Evolutionary conservation across 2,888 invertebrate genomes (phyloP), one percentile per base, ranked within the genome.

Genomic region (Ophraella communa): DNA sequence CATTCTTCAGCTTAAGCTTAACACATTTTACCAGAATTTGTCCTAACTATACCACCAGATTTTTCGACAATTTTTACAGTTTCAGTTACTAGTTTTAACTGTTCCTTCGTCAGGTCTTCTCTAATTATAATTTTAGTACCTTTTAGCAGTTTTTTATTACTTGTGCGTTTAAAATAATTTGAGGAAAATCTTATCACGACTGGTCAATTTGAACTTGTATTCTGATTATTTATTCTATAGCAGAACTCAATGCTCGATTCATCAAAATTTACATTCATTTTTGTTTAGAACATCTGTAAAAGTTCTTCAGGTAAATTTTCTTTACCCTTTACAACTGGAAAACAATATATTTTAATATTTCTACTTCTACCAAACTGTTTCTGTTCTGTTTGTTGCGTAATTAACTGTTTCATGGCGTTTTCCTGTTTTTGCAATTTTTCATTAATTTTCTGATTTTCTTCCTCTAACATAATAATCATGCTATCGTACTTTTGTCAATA

Each of bases 361-460:
- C n/a, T n/a, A n/a, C n/a, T n/a, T n/a, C 44, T 42, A 23, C 17
- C 42, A 14, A 42, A 14, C 27, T 56, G 42, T 42, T 56, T 5
- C 17, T 18, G 27, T 24, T 44, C 27, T 45, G 23, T 5, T 14
- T 27, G 24, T 4, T 56, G 56, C 14, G 23, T 56, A 27, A 17
- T 56, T 45, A 42, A 44, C 24, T 57, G 23, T 5, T 57, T 18
- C 18, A 57, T 57, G 11, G 14, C 20, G 23, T 17, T 24, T 42
- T 56, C 23, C 55, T 56, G 55, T 17, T 56, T 42, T 24, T 56
- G 44, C 2, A 56, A 44, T 44, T 56, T 56, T 20, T 55, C 55
- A 20, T 14, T 42, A n/a, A 51, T 1, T 51, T 14, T 51, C n/a
- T 23, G 23, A 24, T 51, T n/a, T n/a, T n/a, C 21, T n/a, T 14